Evolutionary conservation across 1,140 invertebrate species (phyloP).

Genomic region (Patella vulgata): DNA sequence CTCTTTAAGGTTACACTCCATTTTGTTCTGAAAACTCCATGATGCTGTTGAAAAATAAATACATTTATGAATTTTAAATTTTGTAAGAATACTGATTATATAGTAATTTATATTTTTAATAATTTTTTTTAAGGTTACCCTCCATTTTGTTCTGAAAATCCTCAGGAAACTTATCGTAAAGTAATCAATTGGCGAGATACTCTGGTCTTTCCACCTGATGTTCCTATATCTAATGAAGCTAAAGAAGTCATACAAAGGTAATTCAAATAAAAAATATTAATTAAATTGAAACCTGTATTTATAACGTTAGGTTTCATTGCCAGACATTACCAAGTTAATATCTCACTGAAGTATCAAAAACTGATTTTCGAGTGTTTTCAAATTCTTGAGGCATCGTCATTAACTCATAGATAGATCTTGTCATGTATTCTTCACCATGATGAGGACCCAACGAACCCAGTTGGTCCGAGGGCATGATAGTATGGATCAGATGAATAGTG

Average conservation of each 20-base stretch:
- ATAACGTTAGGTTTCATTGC: too few species aligned
- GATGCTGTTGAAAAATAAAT: not conserved
- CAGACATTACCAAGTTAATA: too few species aligned
- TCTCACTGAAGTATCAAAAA: too few species aligned
- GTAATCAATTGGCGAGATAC: conserved; percentile 99
- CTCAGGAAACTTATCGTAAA: conserved; percentile 99
- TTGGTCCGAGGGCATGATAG: too few species aligned
- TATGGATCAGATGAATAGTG: too few species aligned
- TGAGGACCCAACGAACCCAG: too few species aligned
- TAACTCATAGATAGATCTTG: too few species aligned
- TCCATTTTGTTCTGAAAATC: conserved; percentile 99
- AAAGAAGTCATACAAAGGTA: conserved; percentile 70
- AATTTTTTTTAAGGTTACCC: conserved; percentile 88
- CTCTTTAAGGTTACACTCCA: not conserved
- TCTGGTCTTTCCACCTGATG: conserved; percentile 97
- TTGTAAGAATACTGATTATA: not conserved
- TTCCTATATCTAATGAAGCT: conserved; percentile 92
- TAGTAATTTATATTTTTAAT: not conserved
- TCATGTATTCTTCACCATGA: too few species aligned
- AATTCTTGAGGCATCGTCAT: too few species aligned
- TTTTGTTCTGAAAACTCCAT: not conserved
- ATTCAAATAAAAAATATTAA: too few species aligned
- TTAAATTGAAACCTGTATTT: too few species aligned
- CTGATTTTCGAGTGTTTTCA: too few species aligned
- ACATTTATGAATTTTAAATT: not conserved